These are phyloP conservation scores for Podargus strigoides DNA, from an alignment of 2,797 vertebrate species.

Conservation along the genomic window DNA sequence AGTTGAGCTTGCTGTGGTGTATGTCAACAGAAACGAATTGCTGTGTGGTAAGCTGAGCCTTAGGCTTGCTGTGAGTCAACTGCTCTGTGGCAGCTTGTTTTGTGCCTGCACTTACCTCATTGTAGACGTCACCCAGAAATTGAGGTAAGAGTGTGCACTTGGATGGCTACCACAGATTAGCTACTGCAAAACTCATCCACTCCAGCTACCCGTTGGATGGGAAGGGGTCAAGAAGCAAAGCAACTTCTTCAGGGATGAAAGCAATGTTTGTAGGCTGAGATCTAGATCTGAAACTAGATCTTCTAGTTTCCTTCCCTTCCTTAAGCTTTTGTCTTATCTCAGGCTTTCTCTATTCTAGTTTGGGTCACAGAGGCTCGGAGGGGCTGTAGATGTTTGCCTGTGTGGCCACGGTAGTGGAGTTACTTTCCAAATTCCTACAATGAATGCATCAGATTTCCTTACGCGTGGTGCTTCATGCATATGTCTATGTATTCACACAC, in stretches of 20 bases:
- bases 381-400: background rate
- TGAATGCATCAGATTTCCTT: background rate
- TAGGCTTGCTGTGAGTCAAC: background rate
- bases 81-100: background rate
- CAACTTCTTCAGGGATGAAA: background rate
- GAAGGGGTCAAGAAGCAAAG: background rate
- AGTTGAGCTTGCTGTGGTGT: background rate
- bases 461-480: fast-evolving
- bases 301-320: background rate
- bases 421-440: background rate
- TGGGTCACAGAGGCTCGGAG: background rate
- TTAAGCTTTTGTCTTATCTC: background rate
- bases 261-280: background rate
- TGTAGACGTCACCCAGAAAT: background rate
- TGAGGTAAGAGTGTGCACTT: background rate
- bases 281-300: background rate
- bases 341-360: background rate
- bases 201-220: background rate
- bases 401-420: background rate
- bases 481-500: background rate
- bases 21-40: background rate
- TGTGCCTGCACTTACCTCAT: background rate
- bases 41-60: fast-evolving
- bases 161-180: background rate
- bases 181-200: background rate